Evolutionary conservation across 2,797 vertebrate species (phyloP), one percentile per base, ranked within the genome.

Genomic region (Sebastes vulpes): DNA sequence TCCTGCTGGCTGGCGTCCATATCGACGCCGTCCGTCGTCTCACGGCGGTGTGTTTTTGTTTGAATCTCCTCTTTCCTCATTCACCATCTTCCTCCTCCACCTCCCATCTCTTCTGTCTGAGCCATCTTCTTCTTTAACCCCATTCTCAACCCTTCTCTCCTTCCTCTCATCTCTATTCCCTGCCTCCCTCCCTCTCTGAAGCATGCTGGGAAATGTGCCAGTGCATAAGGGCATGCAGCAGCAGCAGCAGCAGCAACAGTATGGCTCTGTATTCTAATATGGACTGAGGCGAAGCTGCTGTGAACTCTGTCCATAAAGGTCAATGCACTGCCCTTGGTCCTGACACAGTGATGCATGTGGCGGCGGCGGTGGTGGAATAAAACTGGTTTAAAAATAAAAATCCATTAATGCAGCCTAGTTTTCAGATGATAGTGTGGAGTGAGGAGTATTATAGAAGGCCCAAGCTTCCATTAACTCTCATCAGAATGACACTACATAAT

Each of bases 161-260:
- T 38, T 57, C 71, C 61, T 77, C 50, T 72, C 72, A 28, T 73
- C 63, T 54, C 57, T 6, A 3, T 23, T 23, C 67, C 16, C 26
- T 29, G 20, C 9, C 32, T 9, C 46, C 23, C 26, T 50, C 65
- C 23, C 48, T 31, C 83, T 70, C 70, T 87, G 86, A 84, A 64
- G 88, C 90, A 91, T 91, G 89, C 89, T 92, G 91, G 86, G 86
- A 89, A 90, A 79, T 77, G 88, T 85, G 83, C 88, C 89, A 77
- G 87, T 61, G 74, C 85, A 78, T 26, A 46, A 76, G 86, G 79
- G 73, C 84, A 81, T 69, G 77, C 75, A 48, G 38, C 14, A 76
- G 81, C 73, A 58, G 35, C 4, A 54, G 72, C 72, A n/a, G 67
- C 67, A 46, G 46, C n/a, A 53, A 21, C 81, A 74, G 79, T 12